These are phyloP conservation scores for Dicycla oo DNA, from an alignment of 2,888 invertebrate species.

Conservation along the genomic window DNA sequence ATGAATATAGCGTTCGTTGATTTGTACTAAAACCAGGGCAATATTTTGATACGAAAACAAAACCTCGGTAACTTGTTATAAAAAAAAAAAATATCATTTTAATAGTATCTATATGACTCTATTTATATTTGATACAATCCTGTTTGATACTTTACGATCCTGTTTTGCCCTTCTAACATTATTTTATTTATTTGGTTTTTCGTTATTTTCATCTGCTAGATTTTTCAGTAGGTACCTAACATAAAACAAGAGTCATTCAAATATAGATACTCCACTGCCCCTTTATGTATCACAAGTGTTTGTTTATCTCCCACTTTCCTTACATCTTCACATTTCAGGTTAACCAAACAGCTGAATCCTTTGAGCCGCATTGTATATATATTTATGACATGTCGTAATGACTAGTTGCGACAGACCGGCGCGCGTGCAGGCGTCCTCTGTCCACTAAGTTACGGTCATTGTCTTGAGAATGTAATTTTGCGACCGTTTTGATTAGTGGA, in stretches of 20 bases:
- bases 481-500: not conserved
- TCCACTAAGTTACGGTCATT: constrained; percentile 32
- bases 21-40: constrained; percentile 25
- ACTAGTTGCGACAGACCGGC: constrained; percentile 44
- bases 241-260: not conserved
- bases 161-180: not conserved
- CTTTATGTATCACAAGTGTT: not conserved
- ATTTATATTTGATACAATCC: not conserved
- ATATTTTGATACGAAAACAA: constrained; percentile 39
- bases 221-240: not conserved
- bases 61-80: not conserved
- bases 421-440: constrained; percentile 43
- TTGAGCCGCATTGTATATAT: constrained; percentile 41
- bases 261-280: not conserved
- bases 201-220: not conserved
- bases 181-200: not conserved
- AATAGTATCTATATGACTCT: not conserved
- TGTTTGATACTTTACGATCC: no score
- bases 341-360: constrained; percentile 46
- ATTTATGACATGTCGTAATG: constrained; percentile 43
- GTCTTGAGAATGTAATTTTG: constrained; percentile 29
- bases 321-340: constrained; percentile 24
- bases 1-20: constrained; percentile 54
- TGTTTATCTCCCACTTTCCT: not conserved
- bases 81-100: not conserved